Percentiles rank a stretch among this genome's conserved stretches.
These are phyloP conservation scores for Chelonoidis abingdonii DNA, from an alignment of 2,113 vertebrate species.

Conservation along the genomic window DNA sequence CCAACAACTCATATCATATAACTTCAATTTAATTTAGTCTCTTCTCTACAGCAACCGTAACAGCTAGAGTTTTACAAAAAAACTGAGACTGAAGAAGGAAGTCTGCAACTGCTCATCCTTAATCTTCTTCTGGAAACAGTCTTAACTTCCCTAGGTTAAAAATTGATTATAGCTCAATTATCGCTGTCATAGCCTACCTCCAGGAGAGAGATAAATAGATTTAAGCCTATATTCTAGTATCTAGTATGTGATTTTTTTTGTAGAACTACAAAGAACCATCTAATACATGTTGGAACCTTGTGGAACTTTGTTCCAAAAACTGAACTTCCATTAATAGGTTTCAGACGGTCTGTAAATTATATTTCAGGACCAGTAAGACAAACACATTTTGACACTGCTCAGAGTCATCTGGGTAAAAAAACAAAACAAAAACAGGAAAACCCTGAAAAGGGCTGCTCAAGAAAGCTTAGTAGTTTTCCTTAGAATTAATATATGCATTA, in stretches of 20 bases:
- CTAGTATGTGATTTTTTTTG: neutral
- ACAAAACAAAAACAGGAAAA: neutral
- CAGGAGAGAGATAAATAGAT: neutral
- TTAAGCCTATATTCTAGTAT: neutral
- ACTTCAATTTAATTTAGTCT: neutral
- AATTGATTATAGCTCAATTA: neutral
- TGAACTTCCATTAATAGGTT: neutral
- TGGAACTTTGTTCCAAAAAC: neutral
- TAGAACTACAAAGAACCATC: neutral
- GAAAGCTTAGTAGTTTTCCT: neutral
- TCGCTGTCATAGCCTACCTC: neutral
- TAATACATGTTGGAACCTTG: neutral
- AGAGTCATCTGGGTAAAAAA: neutral
- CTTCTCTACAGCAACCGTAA: neutral
- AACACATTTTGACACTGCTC: neutral
- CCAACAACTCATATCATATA: too few relatives aligned
- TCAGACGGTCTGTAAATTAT: neutral
- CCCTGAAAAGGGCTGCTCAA: neutral
- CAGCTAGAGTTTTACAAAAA: neutral
- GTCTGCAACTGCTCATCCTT: neutral
- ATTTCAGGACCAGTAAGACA: neutral
- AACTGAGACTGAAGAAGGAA: neutral
- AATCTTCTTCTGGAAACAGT: neutral
- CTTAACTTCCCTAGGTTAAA: neutral
- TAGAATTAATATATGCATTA: neutral